Conservation (phyloP, 2,113 vertebrate genomes). For the Rutilus rutilus region DNA sequence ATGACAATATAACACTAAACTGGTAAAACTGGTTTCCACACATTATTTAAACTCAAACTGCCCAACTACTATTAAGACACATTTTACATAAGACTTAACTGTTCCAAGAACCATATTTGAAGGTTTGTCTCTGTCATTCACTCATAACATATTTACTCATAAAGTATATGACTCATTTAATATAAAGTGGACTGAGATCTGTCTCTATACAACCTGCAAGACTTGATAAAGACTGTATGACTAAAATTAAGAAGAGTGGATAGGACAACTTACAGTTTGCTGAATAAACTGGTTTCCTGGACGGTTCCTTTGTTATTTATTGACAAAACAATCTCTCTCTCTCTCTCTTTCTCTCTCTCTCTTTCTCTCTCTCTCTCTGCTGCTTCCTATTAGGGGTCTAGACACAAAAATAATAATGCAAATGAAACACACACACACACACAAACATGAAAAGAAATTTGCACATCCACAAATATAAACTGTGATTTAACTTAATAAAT, state of each 20-base stretch:
- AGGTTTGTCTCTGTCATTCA: background rate
- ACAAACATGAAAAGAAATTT: background rate
- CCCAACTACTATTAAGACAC: background rate
- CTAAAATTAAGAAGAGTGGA: background rate
- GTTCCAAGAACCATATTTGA: background rate
- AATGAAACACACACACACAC: background rate
- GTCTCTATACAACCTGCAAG: background rate
- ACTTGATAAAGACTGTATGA: background rate
- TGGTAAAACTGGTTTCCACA: background rate
- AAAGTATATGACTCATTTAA: background rate
- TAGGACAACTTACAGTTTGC: background rate
- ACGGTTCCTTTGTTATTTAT: background rate
- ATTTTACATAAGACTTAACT: background rate
- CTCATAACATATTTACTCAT: background rate
- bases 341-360: no score
- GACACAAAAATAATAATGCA: background rate
- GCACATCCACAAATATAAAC: no score
- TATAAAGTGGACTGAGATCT: background rate
- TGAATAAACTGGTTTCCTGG: constrained; percentile 12
- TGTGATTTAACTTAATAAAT: no score
- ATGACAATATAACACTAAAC: background rate
- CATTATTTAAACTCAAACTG: background rate
- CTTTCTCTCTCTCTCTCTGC: no score
- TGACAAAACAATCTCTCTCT: background rate
- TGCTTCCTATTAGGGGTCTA: no score